Conservation (phyloP, 2,113 vertebrate genomes). For the Aegypius monachus region DNA sequence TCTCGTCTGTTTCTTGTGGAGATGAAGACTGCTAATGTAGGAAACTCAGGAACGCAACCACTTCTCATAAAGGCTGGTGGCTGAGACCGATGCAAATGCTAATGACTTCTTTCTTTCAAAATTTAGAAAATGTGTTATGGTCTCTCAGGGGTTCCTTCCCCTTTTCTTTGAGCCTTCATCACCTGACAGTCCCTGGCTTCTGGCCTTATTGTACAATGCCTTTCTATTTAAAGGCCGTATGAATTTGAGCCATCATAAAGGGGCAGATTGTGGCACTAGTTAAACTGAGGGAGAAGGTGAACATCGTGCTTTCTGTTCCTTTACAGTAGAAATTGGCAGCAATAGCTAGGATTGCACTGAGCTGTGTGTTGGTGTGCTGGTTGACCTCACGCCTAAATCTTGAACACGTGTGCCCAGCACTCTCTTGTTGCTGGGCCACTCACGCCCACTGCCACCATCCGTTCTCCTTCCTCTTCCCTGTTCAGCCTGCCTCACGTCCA, state of each 20-base stretch:
- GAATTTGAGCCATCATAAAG: neutral
- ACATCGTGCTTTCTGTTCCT: neutral
- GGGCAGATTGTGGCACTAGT: neutral
- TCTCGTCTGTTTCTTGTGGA: slow-evolving; percentile 30
- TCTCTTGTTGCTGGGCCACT: too few species aligned
- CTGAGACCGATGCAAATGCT: neutral
- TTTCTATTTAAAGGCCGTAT: neutral
- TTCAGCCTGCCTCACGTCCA: too few species aligned
- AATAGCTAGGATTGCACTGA: neutral
- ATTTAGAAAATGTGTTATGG: neutral
- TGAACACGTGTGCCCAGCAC: too few species aligned
- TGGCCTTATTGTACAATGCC: neutral
- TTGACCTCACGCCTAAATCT: too few species aligned
- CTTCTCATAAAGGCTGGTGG: slow-evolving; percentile 1
- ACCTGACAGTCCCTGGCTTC: neutral
- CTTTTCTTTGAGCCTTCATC: neutral
- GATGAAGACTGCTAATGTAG: neutral
- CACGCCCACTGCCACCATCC: too few species aligned
- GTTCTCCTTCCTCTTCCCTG: too few species aligned
- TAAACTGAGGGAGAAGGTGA: neutral
- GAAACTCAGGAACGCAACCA: neutral
- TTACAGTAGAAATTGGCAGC: neutral
- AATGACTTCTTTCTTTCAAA: slow-evolving; percentile 3
- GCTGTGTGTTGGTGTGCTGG: neutral
- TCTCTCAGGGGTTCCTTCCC: neutral